Conservation (phyloP, 2,797 vertebrate species). For the Bovichtus diacanthus region DNA sequence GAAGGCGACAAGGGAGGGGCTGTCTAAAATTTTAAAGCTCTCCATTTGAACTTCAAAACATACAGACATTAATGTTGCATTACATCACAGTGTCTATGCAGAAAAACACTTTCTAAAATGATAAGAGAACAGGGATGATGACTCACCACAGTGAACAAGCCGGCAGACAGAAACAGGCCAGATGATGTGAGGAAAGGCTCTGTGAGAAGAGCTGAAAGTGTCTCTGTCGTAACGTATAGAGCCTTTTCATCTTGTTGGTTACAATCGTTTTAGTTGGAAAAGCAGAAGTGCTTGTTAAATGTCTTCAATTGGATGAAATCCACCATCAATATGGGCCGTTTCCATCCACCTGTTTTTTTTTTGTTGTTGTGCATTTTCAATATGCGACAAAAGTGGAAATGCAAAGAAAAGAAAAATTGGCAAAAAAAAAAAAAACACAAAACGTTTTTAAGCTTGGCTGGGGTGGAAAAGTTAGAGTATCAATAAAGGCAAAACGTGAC, state of each 20-base stretch:
- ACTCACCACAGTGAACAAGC: slow-evolving; percentile 37
- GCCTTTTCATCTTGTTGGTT: neutral
- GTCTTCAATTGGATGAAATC: neutral
- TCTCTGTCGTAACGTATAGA: slow-evolving; percentile 1
- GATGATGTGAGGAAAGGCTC: slow-evolving; percentile 20
- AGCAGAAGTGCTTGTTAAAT: neutral
- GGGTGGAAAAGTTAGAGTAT: neutral
- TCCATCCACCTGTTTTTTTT: neutral
- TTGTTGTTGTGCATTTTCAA: neutral
- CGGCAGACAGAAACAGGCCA: slow-evolving; percentile 45
- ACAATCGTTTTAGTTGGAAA: neutral
- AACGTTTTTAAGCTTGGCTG: neutral
- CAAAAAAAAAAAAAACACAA: neutral
- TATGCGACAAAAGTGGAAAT: neutral
- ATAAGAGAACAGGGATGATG: slow-evolving; percentile 25
- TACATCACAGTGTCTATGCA: slow-evolving; percentile 39
- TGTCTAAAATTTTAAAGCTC: slow-evolving; percentile 40
- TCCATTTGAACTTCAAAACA: slow-evolving; percentile 46
- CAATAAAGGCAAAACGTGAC: neutral
- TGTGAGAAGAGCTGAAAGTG: slow-evolving; percentile 1
- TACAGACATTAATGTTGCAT: slow-evolving; percentile 52
- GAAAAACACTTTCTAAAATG: slow-evolving; percentile 40
- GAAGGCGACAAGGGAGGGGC: slow-evolving; percentile 18
- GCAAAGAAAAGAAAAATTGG: neutral
- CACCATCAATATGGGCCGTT: too few species aligned